Percentiles rank a stretch among this genome's conserved stretches.
These are phyloP conservation scores for Lissocephala sabroskyi DNA, from an alignment of 2,888 invertebrate species.

Conservation along the genomic window DNA sequence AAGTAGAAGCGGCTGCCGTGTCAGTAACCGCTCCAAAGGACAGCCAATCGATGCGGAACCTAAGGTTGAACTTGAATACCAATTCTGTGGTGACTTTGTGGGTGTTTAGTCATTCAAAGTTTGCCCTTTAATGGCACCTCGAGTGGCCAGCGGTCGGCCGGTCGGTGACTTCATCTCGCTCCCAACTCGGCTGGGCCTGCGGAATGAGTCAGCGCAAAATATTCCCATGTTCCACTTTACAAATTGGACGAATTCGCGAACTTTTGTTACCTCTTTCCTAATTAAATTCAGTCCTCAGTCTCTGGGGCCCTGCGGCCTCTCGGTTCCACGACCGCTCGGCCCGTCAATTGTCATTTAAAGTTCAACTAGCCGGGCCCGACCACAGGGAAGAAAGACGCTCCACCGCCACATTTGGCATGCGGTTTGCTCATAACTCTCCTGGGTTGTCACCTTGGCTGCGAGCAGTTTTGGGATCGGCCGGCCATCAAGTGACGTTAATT, in stretches of 20 bases:
- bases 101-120: constrained; percentile 44
- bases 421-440: constrained; percentile 36
- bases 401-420: constrained; percentile 32
- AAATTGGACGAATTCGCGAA: constrained; percentile 26
- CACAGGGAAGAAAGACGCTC: too few species aligned
- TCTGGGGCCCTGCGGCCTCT: constrained; percentile 1
- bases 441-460: constrained; percentile 36
- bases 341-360: constrained; percentile 41
- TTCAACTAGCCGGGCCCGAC: constrained; percentile 13
- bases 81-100: constrained; percentile 8
- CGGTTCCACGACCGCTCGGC: constrained; percentile 33
- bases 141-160: too few species aligned
- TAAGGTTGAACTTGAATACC: constrained; percentile 50
- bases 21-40: constrained; percentile 51
- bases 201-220: neutral
- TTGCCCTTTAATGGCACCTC: neutral
- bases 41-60: constrained; percentile 4
- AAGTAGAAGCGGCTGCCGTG: too few species aligned
- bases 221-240: constrained; percentile 57
- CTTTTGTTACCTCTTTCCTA: constrained; percentile 14
- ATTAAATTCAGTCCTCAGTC: constrained; percentile 31
- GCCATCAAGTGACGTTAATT: constrained; percentile 30
- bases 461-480: constrained; percentile 6
- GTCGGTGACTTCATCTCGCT: constrained; percentile 45
- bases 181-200: neutral